Conservation (phyloP, 2,113 vertebrate genomes). For the Drymodes brunneopygia region DNA sequence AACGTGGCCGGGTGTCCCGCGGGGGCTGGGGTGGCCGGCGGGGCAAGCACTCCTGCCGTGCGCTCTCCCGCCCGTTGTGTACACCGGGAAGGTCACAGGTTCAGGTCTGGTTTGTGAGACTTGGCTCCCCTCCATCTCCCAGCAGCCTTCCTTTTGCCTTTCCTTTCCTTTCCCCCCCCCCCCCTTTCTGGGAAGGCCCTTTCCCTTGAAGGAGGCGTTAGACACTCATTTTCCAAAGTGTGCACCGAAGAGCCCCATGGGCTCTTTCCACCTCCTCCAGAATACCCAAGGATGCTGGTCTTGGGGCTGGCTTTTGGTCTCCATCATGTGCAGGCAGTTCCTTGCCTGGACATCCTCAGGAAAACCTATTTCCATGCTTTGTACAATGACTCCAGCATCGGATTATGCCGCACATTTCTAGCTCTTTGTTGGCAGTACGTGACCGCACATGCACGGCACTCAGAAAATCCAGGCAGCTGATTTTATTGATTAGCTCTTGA, state of each 20-base stretch:
- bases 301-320: background rate
- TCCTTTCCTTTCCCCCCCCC: background rate
- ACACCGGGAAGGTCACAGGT: slow-evolving; percentile 73
- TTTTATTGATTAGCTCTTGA: slow-evolving; percentile 7
- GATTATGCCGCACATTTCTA: slow-evolving; percentile 35
- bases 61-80: slow-evolving; percentile 53
- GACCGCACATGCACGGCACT: background rate
- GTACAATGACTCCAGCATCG: background rate
- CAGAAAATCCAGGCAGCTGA: background rate
- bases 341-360: slow-evolving; percentile 42
- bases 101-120: slow-evolving; percentile 68
- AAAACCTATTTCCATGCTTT: slow-evolving; percentile 54
- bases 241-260: slow-evolving; percentile 32
- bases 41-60: slow-evolving; percentile 36
- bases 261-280: background rate
- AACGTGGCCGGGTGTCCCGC: slow-evolving; percentile 27
- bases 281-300: background rate
- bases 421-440: slow-evolving; percentile 42
- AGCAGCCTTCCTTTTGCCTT: slow-evolving; percentile 17
- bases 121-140: slow-evolving; percentile 67
- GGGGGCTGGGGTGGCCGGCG: slow-evolving; percentile 29
- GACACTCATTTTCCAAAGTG: slow-evolving; percentile 16
- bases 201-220: slow-evolving; percentile 45
- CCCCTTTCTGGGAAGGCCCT: slow-evolving; percentile 31
- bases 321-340: background rate